Conservation (phyloP, 1,140 invertebrate genomes). For the Drosophila mojavensis region DNA sequence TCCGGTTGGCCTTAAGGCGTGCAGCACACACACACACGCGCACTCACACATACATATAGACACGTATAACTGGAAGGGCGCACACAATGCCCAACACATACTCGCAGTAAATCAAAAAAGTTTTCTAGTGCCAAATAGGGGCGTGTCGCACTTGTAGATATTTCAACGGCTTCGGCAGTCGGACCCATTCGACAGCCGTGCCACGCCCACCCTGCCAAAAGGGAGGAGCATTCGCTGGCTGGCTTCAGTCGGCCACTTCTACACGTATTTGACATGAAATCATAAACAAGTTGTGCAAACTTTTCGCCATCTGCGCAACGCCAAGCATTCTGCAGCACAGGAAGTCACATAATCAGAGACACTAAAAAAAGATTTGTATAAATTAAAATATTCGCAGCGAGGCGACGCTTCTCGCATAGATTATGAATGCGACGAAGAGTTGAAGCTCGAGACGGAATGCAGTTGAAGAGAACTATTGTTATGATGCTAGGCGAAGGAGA, state of each 20-base stretch:
- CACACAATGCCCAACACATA: slow-evolving; percentile 20
- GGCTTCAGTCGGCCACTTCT: slow-evolving; percentile 48
- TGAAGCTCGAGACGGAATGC: neutral
- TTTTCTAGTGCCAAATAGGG: slow-evolving; percentile 72
- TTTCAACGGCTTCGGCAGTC: slow-evolving; percentile 53
- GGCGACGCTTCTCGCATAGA: slow-evolving; percentile 24
- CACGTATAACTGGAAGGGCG: too few relatives aligned
- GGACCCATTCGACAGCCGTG: slow-evolving; percentile 18
- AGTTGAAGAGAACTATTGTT: neutral
- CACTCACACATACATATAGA: slow-evolving; percentile 20
- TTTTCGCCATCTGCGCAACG: slow-evolving; percentile 48
- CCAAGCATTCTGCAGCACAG: slow-evolving; percentile 68
- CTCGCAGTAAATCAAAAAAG: slow-evolving; percentile 73
- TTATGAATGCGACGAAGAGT: slow-evolving; percentile 16
- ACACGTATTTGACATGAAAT: slow-evolving; percentile 79
- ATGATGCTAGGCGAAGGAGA: too few relatives aligned
- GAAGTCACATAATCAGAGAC: slow-evolving; percentile 56
- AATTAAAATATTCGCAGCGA: slow-evolving; percentile 69
- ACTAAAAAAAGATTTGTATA: slow-evolving; percentile 57
- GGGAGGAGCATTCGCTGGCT: neutral
- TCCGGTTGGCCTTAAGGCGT: slow-evolving; percentile 56
- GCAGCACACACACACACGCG: slow-evolving; percentile 24
- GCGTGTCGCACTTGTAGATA: slow-evolving; percentile 66
- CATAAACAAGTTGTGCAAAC: slow-evolving; percentile 79
- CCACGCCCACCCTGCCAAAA: neutral